Conservation (phyloP, 2,797 vertebrate species). For the Neosilurus hyrtlii region DNA sequence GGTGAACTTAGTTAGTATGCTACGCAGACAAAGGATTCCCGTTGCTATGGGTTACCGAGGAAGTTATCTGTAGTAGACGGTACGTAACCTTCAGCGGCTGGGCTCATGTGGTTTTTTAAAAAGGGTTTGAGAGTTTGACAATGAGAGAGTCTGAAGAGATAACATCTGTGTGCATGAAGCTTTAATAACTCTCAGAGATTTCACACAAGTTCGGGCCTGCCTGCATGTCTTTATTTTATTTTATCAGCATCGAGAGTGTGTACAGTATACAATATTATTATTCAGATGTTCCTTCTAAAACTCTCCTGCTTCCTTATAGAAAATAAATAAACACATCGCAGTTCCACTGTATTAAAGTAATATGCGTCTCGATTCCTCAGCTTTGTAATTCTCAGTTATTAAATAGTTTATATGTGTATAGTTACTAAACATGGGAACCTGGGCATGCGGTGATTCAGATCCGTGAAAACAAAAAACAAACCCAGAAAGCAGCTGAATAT, state of each 20-base stretch:
- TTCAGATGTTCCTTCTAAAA: not conserved
- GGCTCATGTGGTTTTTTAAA: not conserved
- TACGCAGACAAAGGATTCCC: not conserved
- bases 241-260: no score
- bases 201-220: not conserved
- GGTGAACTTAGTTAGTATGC: not conserved
- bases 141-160: not conserved
- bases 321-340: not conserved
- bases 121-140: not conserved
- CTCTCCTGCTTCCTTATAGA: not conserved
- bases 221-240: not conserved
- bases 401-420: no score
- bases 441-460: not conserved
- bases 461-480: not conserved
- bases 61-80: not conserved
- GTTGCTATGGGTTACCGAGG: not conserved
- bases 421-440: no score
- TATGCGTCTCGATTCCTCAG: no score
- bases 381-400: not conserved
- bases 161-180: no score
- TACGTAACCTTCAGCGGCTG: not conserved
- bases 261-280: not conserved
- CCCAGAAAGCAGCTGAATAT: not conserved
- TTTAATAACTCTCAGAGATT: not conserved
- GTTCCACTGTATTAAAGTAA: not conserved